A percentile compares a stretch with the other conserved stretches of the same genome.
phyloP scores from a whole-genome alignment of 2,113 vertebrate species.

The Scomber japonicus region DNA sequence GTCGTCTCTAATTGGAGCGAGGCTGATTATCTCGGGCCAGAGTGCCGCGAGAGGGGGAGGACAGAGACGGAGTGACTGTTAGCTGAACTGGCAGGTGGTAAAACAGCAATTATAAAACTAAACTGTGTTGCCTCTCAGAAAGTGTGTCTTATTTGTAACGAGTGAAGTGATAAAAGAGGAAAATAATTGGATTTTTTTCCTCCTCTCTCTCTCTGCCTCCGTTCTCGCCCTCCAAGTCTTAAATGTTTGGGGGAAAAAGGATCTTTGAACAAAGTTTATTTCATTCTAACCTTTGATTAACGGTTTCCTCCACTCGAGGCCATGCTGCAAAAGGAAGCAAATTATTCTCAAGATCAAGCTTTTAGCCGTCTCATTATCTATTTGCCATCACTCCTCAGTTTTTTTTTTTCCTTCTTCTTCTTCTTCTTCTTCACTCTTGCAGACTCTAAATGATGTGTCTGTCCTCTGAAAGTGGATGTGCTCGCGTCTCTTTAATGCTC shows the following conservation, averaged over 20 bases:
- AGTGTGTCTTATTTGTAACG: constrained; percentile 77
- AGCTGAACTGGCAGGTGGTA: constrained; percentile 78
- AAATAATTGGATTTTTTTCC: constrained; percentile 82
- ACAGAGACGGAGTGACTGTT: constrained; percentile 65
- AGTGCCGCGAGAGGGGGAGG: constrained; percentile 44
- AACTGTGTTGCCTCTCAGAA: constrained; percentile 74
- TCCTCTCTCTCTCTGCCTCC: constrained; percentile 31
- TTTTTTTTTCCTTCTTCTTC: no score
- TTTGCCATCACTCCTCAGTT: constrained; percentile 53
- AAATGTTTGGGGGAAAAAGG: constrained; percentile 69
- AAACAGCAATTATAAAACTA: constrained; percentile 83
- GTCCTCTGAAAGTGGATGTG: constrained; percentile 44
- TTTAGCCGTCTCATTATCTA: constrained; percentile 79
- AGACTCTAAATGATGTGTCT: constrained; percentile 39
- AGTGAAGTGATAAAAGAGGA: constrained; percentile 76
- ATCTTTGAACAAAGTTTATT: constrained; percentile 81
- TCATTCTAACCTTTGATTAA: constrained; percentile 80
- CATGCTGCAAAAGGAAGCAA: constrained; percentile 65
- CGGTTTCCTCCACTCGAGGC: constrained; percentile 63
- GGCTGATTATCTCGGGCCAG: constrained; percentile 59
- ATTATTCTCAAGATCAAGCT: constrained; percentile 79
- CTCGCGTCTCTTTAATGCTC: constrained; percentile 42
- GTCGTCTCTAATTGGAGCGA: constrained; percentile 63
- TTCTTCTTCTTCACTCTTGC: constrained; percentile 8
- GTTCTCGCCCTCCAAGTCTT: constrained; percentile 60